These are phyloP conservation scores for Anastatus disparis DNA, from an alignment of 1,140 invertebrate genomes.

Conservation along the genomic window DNA sequence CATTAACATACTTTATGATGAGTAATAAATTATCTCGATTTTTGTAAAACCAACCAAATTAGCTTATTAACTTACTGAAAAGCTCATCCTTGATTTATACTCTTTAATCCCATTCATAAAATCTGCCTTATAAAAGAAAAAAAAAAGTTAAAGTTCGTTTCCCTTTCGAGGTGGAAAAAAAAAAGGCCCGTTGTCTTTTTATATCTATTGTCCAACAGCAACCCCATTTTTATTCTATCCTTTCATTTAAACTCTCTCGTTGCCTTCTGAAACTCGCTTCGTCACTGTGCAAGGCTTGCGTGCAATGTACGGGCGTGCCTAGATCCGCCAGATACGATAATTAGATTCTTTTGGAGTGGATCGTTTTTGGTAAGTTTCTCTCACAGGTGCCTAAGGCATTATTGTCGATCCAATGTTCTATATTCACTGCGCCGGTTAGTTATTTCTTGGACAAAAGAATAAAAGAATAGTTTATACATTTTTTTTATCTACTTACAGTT, in stretches of 20 bases:
- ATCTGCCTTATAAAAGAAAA: too few relatives aligned
- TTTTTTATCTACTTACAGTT: too few relatives aligned
- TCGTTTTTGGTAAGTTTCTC: background rate
- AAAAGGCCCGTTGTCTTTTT: constrained; percentile 22
- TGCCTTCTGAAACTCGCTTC: constrained; percentile 13
- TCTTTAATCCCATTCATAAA: too few relatives aligned
- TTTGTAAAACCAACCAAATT: too few relatives aligned
- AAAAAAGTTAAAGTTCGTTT: background rate
- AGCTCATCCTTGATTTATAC: too few relatives aligned
- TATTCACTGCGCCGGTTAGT: too few relatives aligned
- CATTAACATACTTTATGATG: too few relatives aligned
- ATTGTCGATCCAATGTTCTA: constrained; percentile 5
- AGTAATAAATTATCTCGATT: too few relatives aligned
- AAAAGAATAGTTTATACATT: too few relatives aligned
- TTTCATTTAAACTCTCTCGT: constrained; percentile 35
- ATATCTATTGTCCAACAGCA: background rate
- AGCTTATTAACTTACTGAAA: too few relatives aligned
- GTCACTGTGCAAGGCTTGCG: constrained; percentile 10
- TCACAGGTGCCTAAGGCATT: background rate
- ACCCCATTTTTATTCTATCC: background rate
- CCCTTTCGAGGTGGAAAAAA: too few relatives aligned
- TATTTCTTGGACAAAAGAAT: constrained; percentile 13
- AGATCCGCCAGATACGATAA: constrained; percentile 39
- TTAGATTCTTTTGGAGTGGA: constrained; percentile 20
- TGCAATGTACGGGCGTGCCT: constrained; percentile 15